Evolutionary conservation across 2,797 vertebrate species (phyloP), one percentile per base, ranked within the genome.

Genomic region (Scarus forsteni): DNA sequence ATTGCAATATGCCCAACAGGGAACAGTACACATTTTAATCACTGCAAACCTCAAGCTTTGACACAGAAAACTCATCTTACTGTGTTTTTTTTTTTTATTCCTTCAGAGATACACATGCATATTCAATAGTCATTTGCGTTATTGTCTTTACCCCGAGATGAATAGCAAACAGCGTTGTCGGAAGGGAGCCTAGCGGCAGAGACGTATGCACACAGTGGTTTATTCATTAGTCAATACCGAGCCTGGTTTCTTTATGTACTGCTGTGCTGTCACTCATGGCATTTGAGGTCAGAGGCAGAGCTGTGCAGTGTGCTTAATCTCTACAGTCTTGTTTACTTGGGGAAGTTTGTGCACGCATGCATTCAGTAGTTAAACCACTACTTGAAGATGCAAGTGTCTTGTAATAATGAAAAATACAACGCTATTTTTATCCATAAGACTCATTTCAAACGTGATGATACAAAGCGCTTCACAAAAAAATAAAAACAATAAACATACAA

Each of bases 21-120:
- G 92, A 87, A 81, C 66, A 18, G 51, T 64, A 49, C 80, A 77
- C 80, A 88, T 92, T 94, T 93, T 92, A 93, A 94, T 93, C 84
- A 92, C 76, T 40, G 85, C 75, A 90, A 88, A 93, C 86, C 88
- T 87, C 81, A 55, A 90, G 80, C 83, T 88, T 90, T 91, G 88
- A 88, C 90, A 77, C 77, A 54, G 81, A 90, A 92, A 91, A 86
- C 80, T 87, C 82, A 87, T 92, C 81, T 83, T 12, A 66, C 76
- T 73, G 71, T 69, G 61, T 68, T 46, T 53, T 8, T 90, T 89
- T 78, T 70, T 64, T 68, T 40, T 48, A 8, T 80, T 85, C 58
- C 67, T 77, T 83, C 75, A 60, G 77, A 87, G 83, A 27, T 2
- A 91, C 80, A 62, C 85, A 85, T 90, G 81, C 86, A 89, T 91